Evolutionary conservation across 1,140 invertebrate species (phyloP), one percentile per base, ranked within the genome.

Genomic region (Drosophila baimaii): DNA sequence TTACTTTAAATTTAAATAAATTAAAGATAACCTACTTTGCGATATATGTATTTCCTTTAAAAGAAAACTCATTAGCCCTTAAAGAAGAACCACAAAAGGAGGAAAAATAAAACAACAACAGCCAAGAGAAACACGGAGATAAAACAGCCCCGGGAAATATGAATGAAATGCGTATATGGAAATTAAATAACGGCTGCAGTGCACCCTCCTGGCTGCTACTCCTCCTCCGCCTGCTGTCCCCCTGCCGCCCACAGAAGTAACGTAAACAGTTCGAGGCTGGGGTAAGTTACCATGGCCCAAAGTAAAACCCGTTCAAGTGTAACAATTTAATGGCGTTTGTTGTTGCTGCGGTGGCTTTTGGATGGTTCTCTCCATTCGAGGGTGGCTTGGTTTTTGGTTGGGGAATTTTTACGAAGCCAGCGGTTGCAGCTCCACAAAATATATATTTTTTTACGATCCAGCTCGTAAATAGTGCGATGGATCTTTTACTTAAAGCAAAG

Each of bases 241-340:
- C n/a, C 25, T 49, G 46, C 51, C 25, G 35, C 61, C 29, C 51
- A 9, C n/a, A n/a, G n/a, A n/a, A 43, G 25, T 17, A 59, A 59
- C 64, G 68, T 57, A 71, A 71, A 54, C 70, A 54, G 62, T 79
- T 51, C 62, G 69, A 19, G 61, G 68, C 57, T 49, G 64, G 44
- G 47, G 81, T 66, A 79, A 82, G 81, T 82, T 81, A 61, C 78
- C 78, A 75, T 72, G 77, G 83, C 84, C 80, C 73, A 90, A 90
- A 90, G 81, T 81, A 80, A 90, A 82, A 90, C 77, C 88, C 86
- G 85, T 83, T 90, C 86, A 83, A 90, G 86, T 90, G 86, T 90
- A 90, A 90, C 82, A 90, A 86, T 90, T 90, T 90, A 90, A 90
- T 90, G 88, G 86, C 86, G 77, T 35, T 88, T 85, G 63, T 81